phyloP scores from a whole-genome alignment of 2,797 vertebrate species.

The Gymnocypris eckloni region DNA sequence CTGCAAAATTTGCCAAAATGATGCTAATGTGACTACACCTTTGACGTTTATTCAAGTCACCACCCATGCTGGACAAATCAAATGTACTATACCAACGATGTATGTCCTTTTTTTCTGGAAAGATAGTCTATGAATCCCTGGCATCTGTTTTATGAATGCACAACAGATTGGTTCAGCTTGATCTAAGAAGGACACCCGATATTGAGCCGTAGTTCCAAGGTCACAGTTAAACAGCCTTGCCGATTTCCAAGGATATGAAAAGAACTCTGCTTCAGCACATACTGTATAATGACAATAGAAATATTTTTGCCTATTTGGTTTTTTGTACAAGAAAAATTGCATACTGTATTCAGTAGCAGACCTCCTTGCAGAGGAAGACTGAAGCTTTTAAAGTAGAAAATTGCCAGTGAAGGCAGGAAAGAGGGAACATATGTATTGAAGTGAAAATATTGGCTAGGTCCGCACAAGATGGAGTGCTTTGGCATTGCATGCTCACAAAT shows the following conservation, averaged over 20 bases:
- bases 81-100: not conserved
- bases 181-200: not conserved
- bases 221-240: not conserved
- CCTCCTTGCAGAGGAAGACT: not conserved
- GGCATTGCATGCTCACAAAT: not conserved
- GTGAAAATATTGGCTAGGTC: slow-evolving; percentile 4
- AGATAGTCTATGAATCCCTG: not conserved
- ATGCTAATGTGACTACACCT: not conserved
- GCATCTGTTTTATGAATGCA: not conserved
- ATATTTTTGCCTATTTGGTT: not conserved
- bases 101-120: not conserved
- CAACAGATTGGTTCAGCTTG: not conserved
- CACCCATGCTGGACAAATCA: not conserved
- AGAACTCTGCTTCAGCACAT: not conserved
- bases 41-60: not conserved
- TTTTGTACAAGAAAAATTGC: not conserved
- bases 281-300: slow-evolving; percentile 5
- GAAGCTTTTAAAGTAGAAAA: slow-evolving; percentile 11
- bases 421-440: not conserved
- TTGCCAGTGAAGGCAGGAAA: not conserved
- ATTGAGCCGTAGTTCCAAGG: not conserved
- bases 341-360: not conserved
- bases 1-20: not conserved
- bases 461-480: not conserved
- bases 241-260: not conserved